Percentiles rank a stretch among this genome's conserved stretches.
Conservation (phyloP, 1,140 invertebrate species). For the Muscidifurax raptorellus region DNA sequence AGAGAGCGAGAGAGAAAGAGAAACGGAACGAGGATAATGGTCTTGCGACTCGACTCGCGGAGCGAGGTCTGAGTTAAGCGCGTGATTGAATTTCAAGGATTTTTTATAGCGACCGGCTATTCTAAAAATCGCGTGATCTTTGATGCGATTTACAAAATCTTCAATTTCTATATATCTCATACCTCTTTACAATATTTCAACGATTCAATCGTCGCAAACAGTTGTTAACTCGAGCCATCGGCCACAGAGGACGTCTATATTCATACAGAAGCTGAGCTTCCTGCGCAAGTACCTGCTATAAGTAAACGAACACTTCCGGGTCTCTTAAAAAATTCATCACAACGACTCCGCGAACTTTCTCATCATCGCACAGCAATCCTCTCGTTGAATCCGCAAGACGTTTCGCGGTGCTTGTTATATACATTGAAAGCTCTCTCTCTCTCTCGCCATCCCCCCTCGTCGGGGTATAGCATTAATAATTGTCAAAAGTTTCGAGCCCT, state of each 20-base stretch:
- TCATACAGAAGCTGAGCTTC: no score
- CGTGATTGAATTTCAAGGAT: background rate
- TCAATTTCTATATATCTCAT: no score
- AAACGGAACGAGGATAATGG: background rate
- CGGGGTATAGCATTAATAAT: constrained; percentile 21
- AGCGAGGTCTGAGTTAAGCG: no score
- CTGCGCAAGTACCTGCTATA: no score
- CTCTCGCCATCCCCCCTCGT: no score
- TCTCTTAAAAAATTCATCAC: background rate
- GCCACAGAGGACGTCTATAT: no score
- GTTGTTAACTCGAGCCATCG: no score
- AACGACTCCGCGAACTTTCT: background rate
- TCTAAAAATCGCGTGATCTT: no score
- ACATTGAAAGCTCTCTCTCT: background rate
- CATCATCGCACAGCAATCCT: background rate
- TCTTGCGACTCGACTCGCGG: background rate
- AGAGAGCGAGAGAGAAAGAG: background rate
- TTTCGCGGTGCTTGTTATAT: background rate
- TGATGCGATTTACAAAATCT: no score
- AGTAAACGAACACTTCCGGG: no score
- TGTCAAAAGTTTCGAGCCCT: constrained; percentile 22
- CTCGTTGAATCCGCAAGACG: background rate
- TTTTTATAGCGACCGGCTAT: background rate
- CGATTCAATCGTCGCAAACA: no score
- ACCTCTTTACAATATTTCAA: no score